Conservation (phyloP, 2,888 invertebrate genomes). For the Hartigia nigra region DNA sequence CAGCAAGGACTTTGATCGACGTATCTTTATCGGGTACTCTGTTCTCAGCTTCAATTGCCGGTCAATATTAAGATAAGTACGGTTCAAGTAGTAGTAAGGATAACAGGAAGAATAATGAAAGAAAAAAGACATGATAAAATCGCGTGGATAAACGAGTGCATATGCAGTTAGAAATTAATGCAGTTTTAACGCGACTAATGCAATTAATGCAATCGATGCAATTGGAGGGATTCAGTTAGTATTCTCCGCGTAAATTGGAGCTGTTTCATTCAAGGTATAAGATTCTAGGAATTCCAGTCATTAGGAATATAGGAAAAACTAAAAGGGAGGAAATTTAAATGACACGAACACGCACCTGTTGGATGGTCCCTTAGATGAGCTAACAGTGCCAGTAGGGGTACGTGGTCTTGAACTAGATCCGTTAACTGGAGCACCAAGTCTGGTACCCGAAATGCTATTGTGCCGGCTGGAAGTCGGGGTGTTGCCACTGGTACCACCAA, state of each 20-base stretch:
- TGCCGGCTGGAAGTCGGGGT: constrained; percentile 70
- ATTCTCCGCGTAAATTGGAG: background rate
- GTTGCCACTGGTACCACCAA: constrained; percentile 71
- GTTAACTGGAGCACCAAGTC: constrained; percentile 73
- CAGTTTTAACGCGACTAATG: background rate
- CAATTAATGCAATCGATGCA: constrained; percentile 55
- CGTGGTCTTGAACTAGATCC: constrained; percentile 74
- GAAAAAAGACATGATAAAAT: background rate
- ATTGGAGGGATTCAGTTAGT: constrained; percentile 22
- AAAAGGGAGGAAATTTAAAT: background rate
- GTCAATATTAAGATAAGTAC: background rate
- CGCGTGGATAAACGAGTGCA: background rate
- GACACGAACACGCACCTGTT: constrained; percentile 71
- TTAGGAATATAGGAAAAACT: background rate
- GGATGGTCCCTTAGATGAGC: constrained; percentile 76
- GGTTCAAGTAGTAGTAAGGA: background rate
- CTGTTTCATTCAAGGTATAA: constrained; percentile 30
- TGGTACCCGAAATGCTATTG: constrained; percentile 72
- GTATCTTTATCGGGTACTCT: background rate
- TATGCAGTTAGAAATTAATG: constrained; percentile 6
- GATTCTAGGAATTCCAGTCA: background rate
- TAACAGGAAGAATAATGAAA: background rate
- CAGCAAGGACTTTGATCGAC: background rate
- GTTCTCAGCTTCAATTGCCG: background rate
- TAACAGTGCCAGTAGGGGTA: constrained; percentile 82